Evolutionary conservation across 2,888 invertebrate genomes (phyloP), one percentile per base, ranked within the genome.

Genomic region (Aelia acuminata): DNA sequence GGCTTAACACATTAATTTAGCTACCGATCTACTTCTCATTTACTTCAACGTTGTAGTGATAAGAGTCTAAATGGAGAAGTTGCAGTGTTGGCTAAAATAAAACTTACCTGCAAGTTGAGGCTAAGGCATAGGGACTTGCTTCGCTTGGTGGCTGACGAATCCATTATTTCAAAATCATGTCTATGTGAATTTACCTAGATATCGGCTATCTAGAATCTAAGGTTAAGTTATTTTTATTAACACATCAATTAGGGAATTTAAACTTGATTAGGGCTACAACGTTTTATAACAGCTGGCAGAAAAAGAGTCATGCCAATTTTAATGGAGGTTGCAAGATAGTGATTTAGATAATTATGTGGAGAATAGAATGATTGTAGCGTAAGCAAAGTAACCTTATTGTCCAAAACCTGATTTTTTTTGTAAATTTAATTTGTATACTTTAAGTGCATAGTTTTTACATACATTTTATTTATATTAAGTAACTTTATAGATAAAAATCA

Each of bases 101-200:
- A 35, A 1, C 39, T 63, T 80, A 84, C 87, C 18, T 84, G 80
- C 20, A 87, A 80, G 75, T 87, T 80, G 15, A 87, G 84, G 49
- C 84, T 87, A 7, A 87, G 80, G 26, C 87, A 87, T 22, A 87
- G 53, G 22, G 87, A 87, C 39, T 87, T 49, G 53, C 84, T 50
- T 31, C 80, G 39, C 15, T 53, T 84, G 31, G 31, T 7, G 10
- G 31, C 63, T 18, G 57, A 26, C 31, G n/a, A 47, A 11, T 4
- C n/a, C 80, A 80, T 43, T 5, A 13, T 18, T 35, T 35, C 1
- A 3, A 7, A 35, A 18, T 35, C 63, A 70, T 31, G 31, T 35
- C 31, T 5, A 1, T 1, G n/a, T 80, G 43, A n/a, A 11, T 80
- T 39, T 80, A n/a, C n/a, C 43, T 80, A 43, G 75, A 75, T 35